Percentiles rank a stretch among this genome's conserved stretches.
phyloP scores from a whole-genome alignment of 2,888 invertebrate species.

The Ptychoptera contaminata region DNA sequence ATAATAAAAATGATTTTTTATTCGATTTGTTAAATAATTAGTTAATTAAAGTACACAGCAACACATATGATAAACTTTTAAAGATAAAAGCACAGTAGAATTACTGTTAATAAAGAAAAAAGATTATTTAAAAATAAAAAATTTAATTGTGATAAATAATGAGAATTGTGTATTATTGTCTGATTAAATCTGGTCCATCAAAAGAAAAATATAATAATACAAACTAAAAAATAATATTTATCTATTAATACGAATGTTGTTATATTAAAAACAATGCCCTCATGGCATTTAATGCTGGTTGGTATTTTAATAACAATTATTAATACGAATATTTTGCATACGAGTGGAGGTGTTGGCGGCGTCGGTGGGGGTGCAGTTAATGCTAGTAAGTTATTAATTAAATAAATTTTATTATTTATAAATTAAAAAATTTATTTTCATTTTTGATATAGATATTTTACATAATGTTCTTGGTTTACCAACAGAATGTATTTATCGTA shows the following conservation, averaged over 20 bases:
- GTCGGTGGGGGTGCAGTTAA: too few relatives aligned
- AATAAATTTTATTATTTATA: neutral
- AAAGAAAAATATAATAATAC: neutral
- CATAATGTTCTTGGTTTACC: slow-evolving; percentile 28
- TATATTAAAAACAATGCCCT: neutral
- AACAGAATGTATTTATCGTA: slow-evolving; percentile 32
- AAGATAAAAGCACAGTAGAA: too few relatives aligned
- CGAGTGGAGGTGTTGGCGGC: neutral
- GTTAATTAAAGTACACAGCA: too few relatives aligned
- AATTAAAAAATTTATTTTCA: neutral
- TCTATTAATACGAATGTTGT: neutral
- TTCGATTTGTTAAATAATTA: too few relatives aligned
- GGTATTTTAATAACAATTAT: neutral
- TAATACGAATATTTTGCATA: neutral
- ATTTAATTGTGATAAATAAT: too few relatives aligned
- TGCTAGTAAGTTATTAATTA: neutral
- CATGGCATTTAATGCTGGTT: neutral
- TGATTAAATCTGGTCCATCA: neutral
- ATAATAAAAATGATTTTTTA: too few relatives aligned
- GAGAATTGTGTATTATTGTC: neutral
- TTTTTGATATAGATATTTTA: slow-evolving; percentile 24
- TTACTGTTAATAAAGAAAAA: too few relatives aligned
- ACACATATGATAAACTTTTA: too few relatives aligned
- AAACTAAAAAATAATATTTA: too few relatives aligned
- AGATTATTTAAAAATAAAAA: too few relatives aligned